Conservation (phyloP, 2,113 vertebrate genomes). For the Alectura lathami region DNA sequence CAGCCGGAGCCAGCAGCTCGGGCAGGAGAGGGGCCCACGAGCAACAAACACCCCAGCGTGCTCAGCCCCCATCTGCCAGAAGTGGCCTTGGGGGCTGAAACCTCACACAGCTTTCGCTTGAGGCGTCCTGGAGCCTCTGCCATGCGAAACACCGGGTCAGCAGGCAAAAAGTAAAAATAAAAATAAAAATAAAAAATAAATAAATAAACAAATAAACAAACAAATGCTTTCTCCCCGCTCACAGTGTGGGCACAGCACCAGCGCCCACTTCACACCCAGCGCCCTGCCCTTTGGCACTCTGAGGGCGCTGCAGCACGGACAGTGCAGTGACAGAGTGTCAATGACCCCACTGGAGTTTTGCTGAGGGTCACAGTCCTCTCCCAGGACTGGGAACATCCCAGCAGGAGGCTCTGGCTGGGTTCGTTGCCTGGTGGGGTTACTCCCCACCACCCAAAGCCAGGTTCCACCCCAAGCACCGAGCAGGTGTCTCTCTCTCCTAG, state of each 20-base stretch:
- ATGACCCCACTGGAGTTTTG: no score
- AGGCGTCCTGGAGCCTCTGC: accelerated
- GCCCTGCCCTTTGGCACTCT: no score
- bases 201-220: no score
- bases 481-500: neutral
- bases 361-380: neutral
- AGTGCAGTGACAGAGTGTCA: no score
- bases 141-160: accelerated
- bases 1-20: neutral
- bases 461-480: neutral
- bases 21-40: neutral
- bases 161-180: no score
- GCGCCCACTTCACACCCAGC: accelerated
- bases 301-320: no score
- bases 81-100: neutral
- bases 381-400: neutral
- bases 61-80: neutral
- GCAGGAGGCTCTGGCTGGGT: neutral
- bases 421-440: no score
- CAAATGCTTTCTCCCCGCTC: accelerated
- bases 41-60: accelerated
- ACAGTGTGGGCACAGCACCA: accelerated
- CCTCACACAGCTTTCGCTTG: neutral
- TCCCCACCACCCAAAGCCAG: neutral
- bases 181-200: neutral